Evolutionary conservation across 2,113 vertebrate species (phyloP).

Genomic region (Grallaria varia): DNA sequence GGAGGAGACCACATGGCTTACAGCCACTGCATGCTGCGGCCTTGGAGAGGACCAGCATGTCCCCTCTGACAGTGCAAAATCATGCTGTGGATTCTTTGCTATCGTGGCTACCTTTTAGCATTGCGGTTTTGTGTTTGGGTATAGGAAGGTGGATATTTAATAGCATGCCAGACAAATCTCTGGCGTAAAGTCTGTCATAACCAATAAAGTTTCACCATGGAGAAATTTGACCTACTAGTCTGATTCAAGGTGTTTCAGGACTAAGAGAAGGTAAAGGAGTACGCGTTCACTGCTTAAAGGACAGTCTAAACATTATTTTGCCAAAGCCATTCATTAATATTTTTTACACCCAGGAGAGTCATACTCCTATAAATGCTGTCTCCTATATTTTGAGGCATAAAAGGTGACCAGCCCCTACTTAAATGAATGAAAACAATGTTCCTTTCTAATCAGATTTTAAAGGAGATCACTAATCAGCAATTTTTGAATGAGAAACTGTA

Average conservation of each 20-base stretch:
- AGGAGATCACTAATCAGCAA: slow-evolving; percentile 32
- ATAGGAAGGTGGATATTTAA: not conserved
- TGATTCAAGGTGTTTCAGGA: slow-evolving; percentile 5
- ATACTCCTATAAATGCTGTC: not conserved
- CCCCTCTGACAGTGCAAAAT: not conserved
- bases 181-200: not conserved
- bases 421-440: slow-evolving; percentile 32
- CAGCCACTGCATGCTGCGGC: not conserved
- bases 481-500: slow-evolving; percentile 27
- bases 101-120: not conserved
- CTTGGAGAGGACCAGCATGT: not conserved
- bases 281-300: not conserved
- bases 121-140: not conserved
- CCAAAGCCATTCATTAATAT: not conserved
- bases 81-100: not conserved
- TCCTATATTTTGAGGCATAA: slow-evolving; percentile 5
- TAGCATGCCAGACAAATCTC: not conserved
- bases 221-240: not conserved
- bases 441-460: slow-evolving; percentile 45
- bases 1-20: accelerated
- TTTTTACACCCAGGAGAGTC: not conserved
- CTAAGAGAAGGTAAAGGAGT: not conserved
- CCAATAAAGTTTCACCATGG: not conserved
- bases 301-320: not conserved
- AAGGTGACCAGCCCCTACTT: not conserved